Evolutionary conservation across 2,113 vertebrate genomes (phyloP).

Genomic region (Cranoglanis bouderius): DNA sequence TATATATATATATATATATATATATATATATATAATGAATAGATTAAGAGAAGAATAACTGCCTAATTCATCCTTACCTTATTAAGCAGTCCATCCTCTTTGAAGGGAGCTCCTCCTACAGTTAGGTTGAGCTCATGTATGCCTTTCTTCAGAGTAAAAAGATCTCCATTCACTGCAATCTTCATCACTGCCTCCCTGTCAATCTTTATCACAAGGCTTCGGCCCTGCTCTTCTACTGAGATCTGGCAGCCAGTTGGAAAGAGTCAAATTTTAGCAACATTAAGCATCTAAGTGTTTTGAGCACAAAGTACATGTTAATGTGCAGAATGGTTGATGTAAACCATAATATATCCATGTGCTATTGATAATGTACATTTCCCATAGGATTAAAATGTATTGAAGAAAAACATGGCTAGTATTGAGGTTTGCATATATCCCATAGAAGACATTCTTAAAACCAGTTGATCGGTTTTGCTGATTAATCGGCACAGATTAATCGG

Average conservation of each 20-base stretch:
- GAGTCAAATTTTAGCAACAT: background rate
- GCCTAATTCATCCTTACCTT: constrained; percentile 72
- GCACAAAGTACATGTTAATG: background rate
- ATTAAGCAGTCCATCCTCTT: constrained; percentile 80
- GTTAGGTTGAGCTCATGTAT: constrained; percentile 93
- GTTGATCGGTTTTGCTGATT: too few relatives aligned
- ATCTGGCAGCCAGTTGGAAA: constrained; percentile 73
- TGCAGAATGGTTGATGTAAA: background rate
- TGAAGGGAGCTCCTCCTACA: constrained; percentile 92
- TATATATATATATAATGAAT: too few relatives aligned
- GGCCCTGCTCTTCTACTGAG: constrained; percentile 90
- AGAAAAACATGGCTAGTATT: background rate
- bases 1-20: too few relatives aligned
- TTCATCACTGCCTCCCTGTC: constrained; percentile 97
- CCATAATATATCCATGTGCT: background rate
- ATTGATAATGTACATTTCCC: background rate
- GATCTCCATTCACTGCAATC: constrained; percentile 86
- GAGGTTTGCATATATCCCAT: background rate
- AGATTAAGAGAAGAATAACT: background rate
- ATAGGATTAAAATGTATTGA: background rate
- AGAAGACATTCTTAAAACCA: background rate
- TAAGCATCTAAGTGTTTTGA: background rate
- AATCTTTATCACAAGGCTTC: constrained; percentile 90
- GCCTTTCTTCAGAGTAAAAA: constrained; percentile 85
- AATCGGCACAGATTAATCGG: too few relatives aligned